These are phyloP conservation scores for Hypolimnas misippus DNA, from an alignment of 2,888 invertebrate species.

Conservation along the genomic window DNA sequence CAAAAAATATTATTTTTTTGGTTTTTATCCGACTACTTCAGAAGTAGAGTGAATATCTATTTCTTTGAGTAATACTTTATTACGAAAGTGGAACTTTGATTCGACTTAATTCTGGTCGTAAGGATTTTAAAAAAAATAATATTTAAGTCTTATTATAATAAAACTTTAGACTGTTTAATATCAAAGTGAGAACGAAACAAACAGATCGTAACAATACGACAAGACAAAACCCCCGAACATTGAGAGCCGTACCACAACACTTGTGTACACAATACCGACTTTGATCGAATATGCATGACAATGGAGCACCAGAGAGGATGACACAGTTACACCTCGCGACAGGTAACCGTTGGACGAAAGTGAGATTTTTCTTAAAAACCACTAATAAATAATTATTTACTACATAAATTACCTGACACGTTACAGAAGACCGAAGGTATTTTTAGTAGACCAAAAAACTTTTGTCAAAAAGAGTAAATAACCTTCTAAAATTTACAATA, in stretches of 20 bases:
- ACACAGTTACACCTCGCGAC: constrained; percentile 67
- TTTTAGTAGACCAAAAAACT: not conserved
- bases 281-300: constrained; percentile 83
- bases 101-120: too few species aligned
- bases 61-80: too few species aligned
- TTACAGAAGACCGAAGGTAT: not conserved
- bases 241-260: constrained; percentile 51
- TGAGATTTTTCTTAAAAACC: constrained; percentile 21
- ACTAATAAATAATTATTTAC: not conserved
- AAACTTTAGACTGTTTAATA: constrained; percentile 15
- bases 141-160: too few species aligned
- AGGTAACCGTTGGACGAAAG: constrained; percentile 53
- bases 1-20: too few species aligned
- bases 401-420: not conserved
- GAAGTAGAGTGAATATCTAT: too few species aligned
- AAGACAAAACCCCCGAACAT: constrained; percentile 50
- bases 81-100: too few species aligned
- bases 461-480: too few species aligned
- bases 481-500: not conserved
- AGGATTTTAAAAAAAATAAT: too few species aligned
- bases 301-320: constrained; percentile 68
- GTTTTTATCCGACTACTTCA: too few species aligned
- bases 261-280: constrained; percentile 77
- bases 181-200: constrained; percentile 44
- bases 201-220: constrained; percentile 44